Evolutionary conservation across 2,888 invertebrate species (phyloP).

Genomic region (Amiota minor): DNA sequence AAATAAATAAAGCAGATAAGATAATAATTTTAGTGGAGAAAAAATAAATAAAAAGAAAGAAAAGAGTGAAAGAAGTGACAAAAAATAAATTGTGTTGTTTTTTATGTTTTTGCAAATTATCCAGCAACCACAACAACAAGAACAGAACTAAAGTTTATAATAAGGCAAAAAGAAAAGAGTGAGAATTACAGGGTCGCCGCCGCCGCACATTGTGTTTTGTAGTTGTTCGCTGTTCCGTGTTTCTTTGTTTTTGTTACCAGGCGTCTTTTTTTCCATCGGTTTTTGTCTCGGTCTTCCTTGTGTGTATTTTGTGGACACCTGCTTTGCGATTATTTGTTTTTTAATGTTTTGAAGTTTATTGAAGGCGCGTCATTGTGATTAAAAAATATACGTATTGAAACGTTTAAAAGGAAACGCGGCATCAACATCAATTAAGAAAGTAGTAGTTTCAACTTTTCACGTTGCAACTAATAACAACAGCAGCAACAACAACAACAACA

Average conservation of each 20-base stretch:
- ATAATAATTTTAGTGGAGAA: no score
- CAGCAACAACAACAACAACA: constrained; percentile 20
- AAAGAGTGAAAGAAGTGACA: background rate
- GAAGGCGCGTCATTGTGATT: constrained; percentile 34
- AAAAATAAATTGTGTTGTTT: background rate
- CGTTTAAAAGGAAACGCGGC: background rate
- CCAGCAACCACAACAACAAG: constrained; percentile 7
- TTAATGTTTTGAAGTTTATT: constrained; percentile 24
- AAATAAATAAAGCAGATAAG: background rate
- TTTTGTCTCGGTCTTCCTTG: constrained; percentile 32
- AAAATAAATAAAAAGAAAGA: background rate
- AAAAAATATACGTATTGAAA: constrained; percentile 9
- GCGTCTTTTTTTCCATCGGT: constrained; percentile 11
- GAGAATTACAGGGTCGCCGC: constrained; percentile 8
- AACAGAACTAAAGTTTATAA: background rate
- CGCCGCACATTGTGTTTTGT: constrained; percentile 39
- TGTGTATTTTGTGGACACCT: constrained; percentile 17
- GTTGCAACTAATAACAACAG: constrained; percentile 5
- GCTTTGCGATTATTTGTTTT: constrained; percentile 32
- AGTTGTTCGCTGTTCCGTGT: constrained; percentile 35
- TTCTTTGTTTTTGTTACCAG: constrained; percentile 36
- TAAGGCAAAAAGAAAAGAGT: background rate
- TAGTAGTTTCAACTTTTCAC: constrained; percentile 1
- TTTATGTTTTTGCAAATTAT: constrained; percentile 12
- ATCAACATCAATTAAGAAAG: background rate